A percentile compares a stretch with the other conserved stretches of the same genome.
Conservation (phyloP, 1,140 invertebrate genomes). For the Ips typographus region DNA sequence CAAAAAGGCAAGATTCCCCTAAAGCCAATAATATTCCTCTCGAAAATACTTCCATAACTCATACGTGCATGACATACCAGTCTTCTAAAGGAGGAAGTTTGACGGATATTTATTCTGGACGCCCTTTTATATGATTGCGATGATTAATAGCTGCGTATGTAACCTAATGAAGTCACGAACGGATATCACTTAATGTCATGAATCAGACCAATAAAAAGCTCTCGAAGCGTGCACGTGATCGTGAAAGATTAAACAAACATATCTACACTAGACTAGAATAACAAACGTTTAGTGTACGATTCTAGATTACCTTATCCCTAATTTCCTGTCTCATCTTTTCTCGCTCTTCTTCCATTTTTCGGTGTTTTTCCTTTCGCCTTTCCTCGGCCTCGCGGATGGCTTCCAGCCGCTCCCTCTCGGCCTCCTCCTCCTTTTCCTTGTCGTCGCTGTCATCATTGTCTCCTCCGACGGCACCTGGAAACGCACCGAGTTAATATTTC, state of each 20-base stretch:
- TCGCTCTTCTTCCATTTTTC: constrained; percentile 97
- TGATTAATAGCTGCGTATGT: neutral
- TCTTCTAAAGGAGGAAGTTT: too few relatives aligned
- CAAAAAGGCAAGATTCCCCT: too few relatives aligned
- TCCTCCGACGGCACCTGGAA: constrained; percentile 83
- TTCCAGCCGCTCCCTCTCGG: constrained; percentile 90
- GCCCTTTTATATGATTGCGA: neutral
- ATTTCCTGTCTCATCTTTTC: constrained; percentile 98
- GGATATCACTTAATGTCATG: neutral
- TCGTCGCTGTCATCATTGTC: constrained; percentile 86
- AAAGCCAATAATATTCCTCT: too few relatives aligned
- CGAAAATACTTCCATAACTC: too few relatives aligned
- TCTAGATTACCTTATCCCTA: constrained; percentile 82
- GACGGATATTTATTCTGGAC: too few relatives aligned
- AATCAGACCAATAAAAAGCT: neutral
- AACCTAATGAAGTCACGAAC: neutral
- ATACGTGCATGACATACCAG: too few relatives aligned
- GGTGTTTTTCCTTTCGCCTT: constrained; percentile 92
- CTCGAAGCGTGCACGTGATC: neutral
- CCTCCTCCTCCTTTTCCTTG: constrained; percentile 93
- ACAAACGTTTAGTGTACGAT: neutral
- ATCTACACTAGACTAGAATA: too few relatives aligned
- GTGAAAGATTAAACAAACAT: neutral
- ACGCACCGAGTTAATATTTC: neutral
- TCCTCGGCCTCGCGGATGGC: constrained; percentile 93